Evolutionary conservation across 2,888 invertebrate genomes (phyloP).

Genomic region (Junonia oenone): DNA sequence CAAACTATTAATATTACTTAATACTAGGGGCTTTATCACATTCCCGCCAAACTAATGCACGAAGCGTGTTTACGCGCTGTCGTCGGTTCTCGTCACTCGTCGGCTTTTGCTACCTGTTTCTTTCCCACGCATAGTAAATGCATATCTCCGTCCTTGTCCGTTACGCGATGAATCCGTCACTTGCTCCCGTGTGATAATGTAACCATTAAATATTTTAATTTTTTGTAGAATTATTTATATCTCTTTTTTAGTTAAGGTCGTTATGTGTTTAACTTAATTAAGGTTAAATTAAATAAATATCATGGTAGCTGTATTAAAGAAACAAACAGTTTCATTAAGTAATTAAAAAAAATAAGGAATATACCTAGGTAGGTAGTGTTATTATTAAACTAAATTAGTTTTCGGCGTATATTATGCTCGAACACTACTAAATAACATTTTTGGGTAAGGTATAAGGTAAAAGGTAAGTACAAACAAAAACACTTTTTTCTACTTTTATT

Average conservation of each 20-base stretch:
- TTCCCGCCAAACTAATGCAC: neutral
- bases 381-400: too few species aligned
- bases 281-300: neutral
- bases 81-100: neutral
- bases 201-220: neutral
- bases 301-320: neutral
- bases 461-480: too few species aligned
- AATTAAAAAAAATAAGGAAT: too few species aligned
- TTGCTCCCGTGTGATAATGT: neutral
- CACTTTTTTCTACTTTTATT: too few species aligned
- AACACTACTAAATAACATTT: too few species aligned
- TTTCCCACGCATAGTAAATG: neutral
- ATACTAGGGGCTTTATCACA: too few species aligned
- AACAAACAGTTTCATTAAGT: neutral
- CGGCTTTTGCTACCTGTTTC: neutral
- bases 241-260: neutral
- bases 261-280: neutral
- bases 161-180: neutral
- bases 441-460: too few species aligned
- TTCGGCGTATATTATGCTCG: too few species aligned
- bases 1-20: too few species aligned
- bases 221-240: neutral
- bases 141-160: neutral
- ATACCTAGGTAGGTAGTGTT: too few species aligned
- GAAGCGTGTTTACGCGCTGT: neutral